Evolutionary conservation across 2,113 vertebrate genomes (phyloP), one percentile per base, ranked within the genome.

Genomic region (Vicugna pacos): DNA sequence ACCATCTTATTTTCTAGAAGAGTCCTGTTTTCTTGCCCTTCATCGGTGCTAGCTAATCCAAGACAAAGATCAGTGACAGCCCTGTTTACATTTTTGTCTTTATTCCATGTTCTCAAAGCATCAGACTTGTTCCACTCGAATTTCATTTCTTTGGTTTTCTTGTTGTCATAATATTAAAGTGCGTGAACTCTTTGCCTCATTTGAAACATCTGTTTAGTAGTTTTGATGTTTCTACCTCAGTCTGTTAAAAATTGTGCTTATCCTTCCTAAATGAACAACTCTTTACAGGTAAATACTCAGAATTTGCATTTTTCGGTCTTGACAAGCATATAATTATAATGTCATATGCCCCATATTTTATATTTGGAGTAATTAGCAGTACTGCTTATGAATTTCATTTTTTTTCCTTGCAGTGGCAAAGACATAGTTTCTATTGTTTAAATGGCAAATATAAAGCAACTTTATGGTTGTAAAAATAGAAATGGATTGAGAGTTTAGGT

Each of bases 131-230:
- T 94, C 38, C 38, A 42, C 3, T 10, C 58, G 38, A 80, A 48
- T 65, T 56, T 70, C 58, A 75, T 91, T 91, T 94, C 70, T 76
- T 92, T 54, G 8, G 88, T 92, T 90, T 84, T 92, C 77, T 85
- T 95, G 67, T 80, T 94, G 86, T 83, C 38, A 76, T 88, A 83
- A 89, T 79, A 86, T 76, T 80, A 82, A 73, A 96, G 91, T 79
- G 24, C 42, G 75, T 88, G 69, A 95, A 84, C 73, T 92, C 65
- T 82, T 83, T 83, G n/a, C 65, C 42, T 97, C 26, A 69, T 97
- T 97, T 79, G 83, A 97, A 97, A 93, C 89, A 94, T 89, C 73
- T 97, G 86, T 81, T 94, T 82, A 91, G 56, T 50, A 91, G 35
- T 80, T 96, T 83, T 65, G 46, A 80, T n/a, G 10, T 72, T 95